Evolutionary conservation across 2,797 vertebrate genomes (phyloP), one percentile per base, ranked within the genome.

Genomic region (Argentina silus): DNA sequence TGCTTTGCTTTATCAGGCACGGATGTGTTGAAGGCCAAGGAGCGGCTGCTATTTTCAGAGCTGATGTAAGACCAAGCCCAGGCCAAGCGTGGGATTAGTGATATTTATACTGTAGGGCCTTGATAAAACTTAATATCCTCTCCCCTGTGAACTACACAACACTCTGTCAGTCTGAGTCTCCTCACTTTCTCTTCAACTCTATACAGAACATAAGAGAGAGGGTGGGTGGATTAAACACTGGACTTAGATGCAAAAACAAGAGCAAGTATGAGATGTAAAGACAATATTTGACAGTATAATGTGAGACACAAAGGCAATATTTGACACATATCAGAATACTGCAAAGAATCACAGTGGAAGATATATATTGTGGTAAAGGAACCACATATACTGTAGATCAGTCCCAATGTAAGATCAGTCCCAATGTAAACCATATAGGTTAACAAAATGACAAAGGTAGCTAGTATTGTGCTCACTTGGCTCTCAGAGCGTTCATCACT

Each of bases 81-180:
- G 71, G 67, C 73, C 72, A 83, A 60, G 67, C 72, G 64, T 67
- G 61, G 78, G 80, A 78, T 81, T 83, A 77, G 72, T 64, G 19
- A 79, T 85, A 82, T 87, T 83, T 87, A 75, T 70, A 71, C 70
- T 84, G 72, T 69, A 66, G 71, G 21, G 69, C 59, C 70, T 84
- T 79, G 83, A 82, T 86, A 76, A 86, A 88, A 86, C 59, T 61
- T 73, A 72, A 87, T 83, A 86, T 86, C 70, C 75, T 77, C 84
- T 75, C 77, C 55, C 43, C 69, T 72, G 61, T 75, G 70, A 77
- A 78, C 69, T 60, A 36, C 72, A 74, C 71, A 73, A 71, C 42
- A 74, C 23, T 44, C 45, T 10, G 27, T 47, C 55, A 56, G 45
- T 36, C 27, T 47, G 47, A 56, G 45, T 36, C 27, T 36, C 27